Evolutionary conservation across 2,888 invertebrate species (phyloP).

Genomic region (Frankliniella intonsa): DNA sequence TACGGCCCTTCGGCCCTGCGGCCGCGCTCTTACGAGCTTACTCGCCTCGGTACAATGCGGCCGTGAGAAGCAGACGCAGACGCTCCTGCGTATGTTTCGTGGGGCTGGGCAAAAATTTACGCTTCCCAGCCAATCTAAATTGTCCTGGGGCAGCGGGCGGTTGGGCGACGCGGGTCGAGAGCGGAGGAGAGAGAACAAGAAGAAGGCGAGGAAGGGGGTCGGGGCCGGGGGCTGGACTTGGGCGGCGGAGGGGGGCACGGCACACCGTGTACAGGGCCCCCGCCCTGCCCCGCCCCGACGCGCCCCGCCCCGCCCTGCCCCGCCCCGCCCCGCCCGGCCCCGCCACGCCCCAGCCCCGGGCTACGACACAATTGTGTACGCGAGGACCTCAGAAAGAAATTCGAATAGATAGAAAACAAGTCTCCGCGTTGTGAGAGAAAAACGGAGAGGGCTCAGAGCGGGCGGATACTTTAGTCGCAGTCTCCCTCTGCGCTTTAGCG

Average conservation of each 20-base stretch:
- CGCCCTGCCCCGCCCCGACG: too few species aligned
- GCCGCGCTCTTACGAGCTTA: neutral
- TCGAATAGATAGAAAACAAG: neutral
- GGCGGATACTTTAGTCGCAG: conserved; percentile 8
- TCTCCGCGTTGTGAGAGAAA: neutral
- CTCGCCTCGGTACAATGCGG: neutral
- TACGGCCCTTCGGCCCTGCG: neutral
- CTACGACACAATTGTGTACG: neutral
- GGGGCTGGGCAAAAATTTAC: neutral
- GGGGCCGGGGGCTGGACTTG: too few species aligned
- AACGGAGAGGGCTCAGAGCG: neutral
- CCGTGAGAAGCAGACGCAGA: neutral
- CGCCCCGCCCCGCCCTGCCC: too few species aligned
- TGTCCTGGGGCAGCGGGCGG: neutral
- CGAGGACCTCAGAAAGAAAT: neutral
- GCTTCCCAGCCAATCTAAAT: conserved; percentile 15
- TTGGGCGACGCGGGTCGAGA: neutral
- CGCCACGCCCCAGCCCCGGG: neutral
- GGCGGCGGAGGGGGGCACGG: too few species aligned
- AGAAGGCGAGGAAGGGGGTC: too few species aligned
- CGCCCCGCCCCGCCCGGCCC: too few species aligned
- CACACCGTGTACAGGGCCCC: neutral
- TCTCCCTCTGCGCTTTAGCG: neutral
- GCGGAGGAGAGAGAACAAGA: neutral
- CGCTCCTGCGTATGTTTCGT: neutral